These are phyloP conservation scores for Eremobia ochroleuca DNA, from an alignment of 2,888 invertebrate species.

Conservation along the genomic window DNA sequence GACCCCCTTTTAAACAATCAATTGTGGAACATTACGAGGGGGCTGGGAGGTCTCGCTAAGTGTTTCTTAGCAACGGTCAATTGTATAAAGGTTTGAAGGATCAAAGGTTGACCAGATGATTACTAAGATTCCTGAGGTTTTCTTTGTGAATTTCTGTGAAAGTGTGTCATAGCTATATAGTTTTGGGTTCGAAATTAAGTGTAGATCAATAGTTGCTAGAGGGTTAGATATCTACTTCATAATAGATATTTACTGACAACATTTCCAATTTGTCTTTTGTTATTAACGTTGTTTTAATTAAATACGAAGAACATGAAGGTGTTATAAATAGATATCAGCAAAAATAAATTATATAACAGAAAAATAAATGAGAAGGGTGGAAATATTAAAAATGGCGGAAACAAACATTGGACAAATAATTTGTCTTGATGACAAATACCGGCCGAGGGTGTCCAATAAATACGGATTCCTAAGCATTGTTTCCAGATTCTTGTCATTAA, in stretches of 20 bases:
- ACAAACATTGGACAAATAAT: slow-evolving; percentile 79
- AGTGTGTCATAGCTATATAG: slow-evolving; percentile 14
- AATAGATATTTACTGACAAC: slow-evolving; percentile 19
- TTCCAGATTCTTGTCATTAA: slow-evolving; percentile 87
- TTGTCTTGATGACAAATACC: slow-evolving; percentile 87
- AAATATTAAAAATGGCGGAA: slow-evolving; percentile 78
- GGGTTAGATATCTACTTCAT: neutral
- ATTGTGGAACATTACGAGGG: slow-evolving; percentile 61
- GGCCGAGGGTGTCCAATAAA: slow-evolving; percentile 84
- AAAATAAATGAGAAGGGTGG: slow-evolving; percentile 49
- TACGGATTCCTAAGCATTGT: slow-evolving; percentile 85
- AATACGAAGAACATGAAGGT: neutral
- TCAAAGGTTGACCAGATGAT: slow-evolving; percentile 75
- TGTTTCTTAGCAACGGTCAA: slow-evolving; percentile 71
- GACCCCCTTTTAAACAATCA: slow-evolving; percentile 55
- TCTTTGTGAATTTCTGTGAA: slow-evolving; percentile 60
- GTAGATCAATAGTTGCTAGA: slow-evolving; percentile 7
- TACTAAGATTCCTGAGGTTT: slow-evolving; percentile 68
- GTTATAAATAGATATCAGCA: slow-evolving; percentile 28
- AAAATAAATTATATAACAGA: slow-evolving; percentile 44
- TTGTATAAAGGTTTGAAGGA: slow-evolving; percentile 66
- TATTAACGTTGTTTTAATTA: neutral
- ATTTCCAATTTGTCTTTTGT: neutral
- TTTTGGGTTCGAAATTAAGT: slow-evolving; percentile 32
- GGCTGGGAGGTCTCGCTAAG: slow-evolving; percentile 65